Evolutionary conservation across 2,113 vertebrate species (phyloP).

Genomic region (Helogale parvula): DNA sequence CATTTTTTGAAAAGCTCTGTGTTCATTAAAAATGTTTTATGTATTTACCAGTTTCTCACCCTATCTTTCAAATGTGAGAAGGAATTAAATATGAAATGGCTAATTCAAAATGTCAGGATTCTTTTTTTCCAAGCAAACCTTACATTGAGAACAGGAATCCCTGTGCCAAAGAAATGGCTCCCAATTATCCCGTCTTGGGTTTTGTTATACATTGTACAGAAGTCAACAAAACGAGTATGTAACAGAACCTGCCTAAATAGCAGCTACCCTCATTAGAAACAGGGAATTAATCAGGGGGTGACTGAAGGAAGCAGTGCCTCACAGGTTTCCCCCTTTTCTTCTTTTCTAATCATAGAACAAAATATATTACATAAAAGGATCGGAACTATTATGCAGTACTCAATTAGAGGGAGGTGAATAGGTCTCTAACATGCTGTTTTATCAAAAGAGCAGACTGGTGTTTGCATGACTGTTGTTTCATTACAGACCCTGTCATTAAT

Average conservation of each 20-base stretch:
- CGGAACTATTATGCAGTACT: conserved; percentile 88
- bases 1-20: conserved; percentile 60
- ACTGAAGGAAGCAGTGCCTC: conserved; percentile 88
- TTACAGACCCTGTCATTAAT: conserved; percentile 88
- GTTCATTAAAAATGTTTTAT: conserved; percentile 84
- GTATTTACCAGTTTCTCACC: conserved; percentile 80
- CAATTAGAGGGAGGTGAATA: conserved; percentile 90
- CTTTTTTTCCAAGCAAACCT: conserved; percentile 93
- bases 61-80: conserved; percentile 76
- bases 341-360: conserved; percentile 88
- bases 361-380: conserved; percentile 88
- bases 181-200: conserved; percentile 91
- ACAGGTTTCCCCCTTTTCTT: conserved; percentile 72
- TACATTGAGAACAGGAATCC: conserved; percentile 93
- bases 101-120: conserved; percentile 88
- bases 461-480: conserved; percentile 87
- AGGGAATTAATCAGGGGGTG: conserved; percentile 93
- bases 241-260: conserved; percentile 87
- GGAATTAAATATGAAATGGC: conserved; percentile 85
- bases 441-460: conserved; percentile 85
- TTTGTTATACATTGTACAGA: conserved; percentile 90
- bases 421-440: conserved; percentile 85
- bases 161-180: conserved; percentile 84
- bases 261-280: conserved; percentile 89
- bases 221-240: conserved; percentile 87